Evolutionary conservation across 2,797 vertebrate species (phyloP).

Genomic region (Xerus rutilus): DNA sequence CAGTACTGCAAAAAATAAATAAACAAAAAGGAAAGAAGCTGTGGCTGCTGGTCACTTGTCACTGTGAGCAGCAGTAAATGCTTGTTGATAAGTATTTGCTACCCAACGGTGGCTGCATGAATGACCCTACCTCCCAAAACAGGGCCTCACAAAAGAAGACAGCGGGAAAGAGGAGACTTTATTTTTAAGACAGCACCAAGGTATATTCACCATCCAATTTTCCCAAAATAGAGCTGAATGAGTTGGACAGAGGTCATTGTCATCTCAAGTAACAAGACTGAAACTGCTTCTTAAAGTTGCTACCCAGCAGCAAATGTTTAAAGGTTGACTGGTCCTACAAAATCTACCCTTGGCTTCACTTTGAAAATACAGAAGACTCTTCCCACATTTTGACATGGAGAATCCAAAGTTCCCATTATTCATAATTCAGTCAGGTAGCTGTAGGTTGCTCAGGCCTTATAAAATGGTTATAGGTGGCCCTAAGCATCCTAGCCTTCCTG

Average conservation of each 20-base stretch:
- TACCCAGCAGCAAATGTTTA: neutral
- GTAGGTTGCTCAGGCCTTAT: neutral
- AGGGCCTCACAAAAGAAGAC: neutral
- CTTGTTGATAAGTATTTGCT: neutral
- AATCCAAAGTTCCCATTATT: slow-evolving; percentile 18
- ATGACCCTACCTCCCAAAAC: neutral
- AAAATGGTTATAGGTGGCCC: neutral
- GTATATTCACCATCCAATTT: neutral
- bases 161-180: neutral
- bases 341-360: neutral
- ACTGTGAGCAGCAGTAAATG: neutral
- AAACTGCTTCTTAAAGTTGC: neutral
- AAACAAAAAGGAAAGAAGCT: neutral
- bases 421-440: neutral
- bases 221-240: neutral
- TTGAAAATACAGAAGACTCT: neutral
- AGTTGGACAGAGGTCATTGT: neutral
- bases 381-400: neutral
- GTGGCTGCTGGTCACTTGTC: neutral
- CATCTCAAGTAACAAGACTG: neutral
- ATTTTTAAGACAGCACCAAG: neutral
- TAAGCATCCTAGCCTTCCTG: neutral
- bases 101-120: neutral
- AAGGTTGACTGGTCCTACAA: neutral
- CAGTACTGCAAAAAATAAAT: no score